A percentile compares a stretch with the other conserved stretches of the same genome.
Evolutionary conservation across 2,113 vertebrate species (phyloP).

Genomic region (Sphaerodactylus townsendi): DNA sequence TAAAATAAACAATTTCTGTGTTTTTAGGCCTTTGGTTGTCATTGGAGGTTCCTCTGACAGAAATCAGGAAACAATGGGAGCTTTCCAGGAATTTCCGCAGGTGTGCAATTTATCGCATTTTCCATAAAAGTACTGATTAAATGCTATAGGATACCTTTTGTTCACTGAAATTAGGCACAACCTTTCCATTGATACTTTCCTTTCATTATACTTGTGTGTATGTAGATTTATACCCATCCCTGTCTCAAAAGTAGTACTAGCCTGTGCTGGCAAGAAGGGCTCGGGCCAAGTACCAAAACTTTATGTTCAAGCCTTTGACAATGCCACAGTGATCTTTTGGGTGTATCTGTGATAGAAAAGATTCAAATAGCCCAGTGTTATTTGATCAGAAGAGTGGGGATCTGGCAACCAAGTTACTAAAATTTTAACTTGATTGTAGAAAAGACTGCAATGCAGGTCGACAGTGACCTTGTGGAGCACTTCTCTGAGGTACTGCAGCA

Average conservation of each 20-base stretch:
- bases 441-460: too few relatives aligned
- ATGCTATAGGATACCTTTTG: background rate
- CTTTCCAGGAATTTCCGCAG: slow-evolving; percentile 98
- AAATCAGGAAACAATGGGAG: slow-evolving; percentile 93
- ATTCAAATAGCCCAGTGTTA: too few relatives aligned
- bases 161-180: background rate
- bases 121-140: background rate
- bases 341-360: too few relatives aligned
- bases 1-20: background rate
- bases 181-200: background rate
- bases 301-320: too few relatives aligned
- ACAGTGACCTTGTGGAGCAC: too few relatives aligned
- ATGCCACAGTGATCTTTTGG: too few relatives aligned
- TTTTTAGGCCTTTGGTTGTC: slow-evolving; percentile 91
- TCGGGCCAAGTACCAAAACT: too few relatives aligned
- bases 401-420: too few relatives aligned
- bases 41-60: slow-evolving; percentile 92
- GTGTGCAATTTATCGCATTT: slow-evolving; percentile 62
- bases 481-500: too few relatives aligned
- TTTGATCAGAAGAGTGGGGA: too few relatives aligned
- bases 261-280: background rate
- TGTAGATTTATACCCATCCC: background rate
- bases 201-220: background rate
- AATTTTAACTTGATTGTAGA: too few relatives aligned
- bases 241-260: background rate